phyloP scores from a whole-genome alignment of 2,888 invertebrate species.

The Therioaphis trifolii region DNA sequence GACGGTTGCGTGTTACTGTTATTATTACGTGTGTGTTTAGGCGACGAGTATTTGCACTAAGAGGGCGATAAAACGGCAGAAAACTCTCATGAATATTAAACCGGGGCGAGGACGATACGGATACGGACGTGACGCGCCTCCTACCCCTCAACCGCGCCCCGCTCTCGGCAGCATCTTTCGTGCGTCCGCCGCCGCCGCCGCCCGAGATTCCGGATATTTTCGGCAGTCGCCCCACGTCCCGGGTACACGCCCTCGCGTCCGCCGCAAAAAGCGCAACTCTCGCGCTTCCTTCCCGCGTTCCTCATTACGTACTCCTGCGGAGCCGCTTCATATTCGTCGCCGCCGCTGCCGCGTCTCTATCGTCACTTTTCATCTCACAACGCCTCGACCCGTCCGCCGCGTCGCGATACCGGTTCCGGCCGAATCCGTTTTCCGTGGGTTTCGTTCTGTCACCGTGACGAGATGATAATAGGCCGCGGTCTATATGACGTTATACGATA shows the following conservation, averaged over 20 bases:
- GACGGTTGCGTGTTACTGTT: slow-evolving; percentile 41
- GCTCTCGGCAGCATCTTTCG: slow-evolving; percentile 21
- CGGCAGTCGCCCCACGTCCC: neutral
- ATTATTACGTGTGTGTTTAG: slow-evolving; percentile 59
- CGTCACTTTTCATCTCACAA: too few relatives aligned
- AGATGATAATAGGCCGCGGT: too few relatives aligned
- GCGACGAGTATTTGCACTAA: slow-evolving; percentile 60
- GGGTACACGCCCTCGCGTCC: neutral
- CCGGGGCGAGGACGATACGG: neutral
- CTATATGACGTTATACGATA: too few relatives aligned
- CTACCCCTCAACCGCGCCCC: neutral
- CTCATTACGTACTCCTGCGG: slow-evolving; percentile 11
- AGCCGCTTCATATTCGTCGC: too few relatives aligned
- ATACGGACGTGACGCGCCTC: slow-evolving; percentile 50
- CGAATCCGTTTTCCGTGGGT: too few relatives aligned
- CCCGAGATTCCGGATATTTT: slow-evolving; percentile 53
- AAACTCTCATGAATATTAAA: slow-evolving; percentile 62
- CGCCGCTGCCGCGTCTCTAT: too few relatives aligned
- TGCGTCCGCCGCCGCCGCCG: slow-evolving; percentile 15
- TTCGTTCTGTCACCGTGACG: too few relatives aligned
- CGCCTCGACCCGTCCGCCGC: too few relatives aligned
- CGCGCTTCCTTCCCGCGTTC: neutral
- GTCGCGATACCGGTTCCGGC: too few relatives aligned
- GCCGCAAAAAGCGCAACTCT: slow-evolving; percentile 23
- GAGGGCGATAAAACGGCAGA: slow-evolving; percentile 59